Base-by-base conservation (phyloP, 2,888 invertebrate genomes). In the Tanypteryx hageni region DNA sequence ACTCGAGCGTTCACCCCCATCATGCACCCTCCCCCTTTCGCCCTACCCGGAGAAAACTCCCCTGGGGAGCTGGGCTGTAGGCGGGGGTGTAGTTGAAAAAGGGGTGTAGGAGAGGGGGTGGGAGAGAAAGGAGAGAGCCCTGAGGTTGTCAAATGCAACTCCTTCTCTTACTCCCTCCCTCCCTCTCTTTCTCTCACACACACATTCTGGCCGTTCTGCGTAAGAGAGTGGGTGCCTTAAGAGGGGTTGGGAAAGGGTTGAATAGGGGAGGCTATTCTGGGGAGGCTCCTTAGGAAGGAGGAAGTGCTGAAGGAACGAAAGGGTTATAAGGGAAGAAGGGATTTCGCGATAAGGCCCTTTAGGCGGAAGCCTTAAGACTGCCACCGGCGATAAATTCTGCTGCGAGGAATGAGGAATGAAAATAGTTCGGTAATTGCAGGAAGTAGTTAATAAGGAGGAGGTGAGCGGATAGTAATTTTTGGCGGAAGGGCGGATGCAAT, bases 371-470 rank as follows among this genome's bases (percentile, higher is more conserved):
- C 68, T 68, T 22, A 27, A 89, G 89, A 86, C 59, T 86, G 68
- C 89, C 89, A 44, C 64, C 8, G 68, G 64, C 61, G 89, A 89
- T 89, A 89, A 89, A 64, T 89, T 89, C 89, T 9, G 8, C 83
- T 83, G 76, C 18, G 76, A 76, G 76, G 10, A 76, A 44, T 5
- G 44, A 76, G 76, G 76, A 76, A 76, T n/a, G 76, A 76, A 89
- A 83, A 57, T 83, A 83, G 57, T 83, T 44, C 83, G 64, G 89
- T 89, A 89, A 89, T 89, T 89, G 89, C 89, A 64, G 89, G 64
- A 64, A 89, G 64, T 64, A 64, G 89, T 89, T 89, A 89, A 76
- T 76, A 27, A 27, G 76, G 22, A 22, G 76, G 76, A 76, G 22
- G 76, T 18, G 27, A 22, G 27, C 1, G 44, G 5, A 5, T 44